Evolutionary conservation across 2,113 vertebrate genomes (phyloP), one percentile per base, ranked within the genome.

Genomic region (Hemibagrus wyckioides): DNA sequence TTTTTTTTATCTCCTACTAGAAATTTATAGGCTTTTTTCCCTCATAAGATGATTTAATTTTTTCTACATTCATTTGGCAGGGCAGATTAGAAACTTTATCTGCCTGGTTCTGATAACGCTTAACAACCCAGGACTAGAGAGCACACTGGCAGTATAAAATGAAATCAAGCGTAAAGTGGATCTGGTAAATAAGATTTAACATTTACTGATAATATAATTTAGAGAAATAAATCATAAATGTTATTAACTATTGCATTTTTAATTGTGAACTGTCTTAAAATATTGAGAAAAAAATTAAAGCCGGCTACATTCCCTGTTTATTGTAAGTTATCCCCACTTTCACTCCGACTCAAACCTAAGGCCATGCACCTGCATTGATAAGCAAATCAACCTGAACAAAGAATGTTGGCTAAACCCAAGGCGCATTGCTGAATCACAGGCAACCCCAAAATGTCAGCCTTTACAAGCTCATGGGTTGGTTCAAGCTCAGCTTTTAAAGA

Each of bases 401-500:
- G 21, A 44, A 33, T 28, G n/a, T 23, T 61, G 21, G n/a, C n/a
- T 77, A 61, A 84, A 54, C n/a, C 48, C 19, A 25, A 84, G 44
- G 10, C 15, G 1, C 63, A 36, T 56, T 28, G 30, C 41, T 83
- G 81, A 67, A 83, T 84, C 67, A 73, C 56, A 80, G 21, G 11
- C 19, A 85, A 25, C 57, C 41, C 19, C 77, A 44, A 61, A 80
- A 86, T 80, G 85, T n/a, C 57, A 76, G 80, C 10, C 56, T 87
- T 83, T 81, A 71, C 77, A 71, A 87, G 41, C 41, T 52, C 9
- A n/a, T 7, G 44, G 59, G 7, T 69, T 25, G 39, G 36, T 30
- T 76, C 41, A 87, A 11, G 69, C 86, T 52, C 39, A 7, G 39
- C 86, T 76, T 76, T 87, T 83, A 82, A 61, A 82, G 61, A 83